Evolutionary conservation across 2,113 vertebrate genomes (phyloP).

Genomic region (Ictidomys tridecemlineatus): DNA sequence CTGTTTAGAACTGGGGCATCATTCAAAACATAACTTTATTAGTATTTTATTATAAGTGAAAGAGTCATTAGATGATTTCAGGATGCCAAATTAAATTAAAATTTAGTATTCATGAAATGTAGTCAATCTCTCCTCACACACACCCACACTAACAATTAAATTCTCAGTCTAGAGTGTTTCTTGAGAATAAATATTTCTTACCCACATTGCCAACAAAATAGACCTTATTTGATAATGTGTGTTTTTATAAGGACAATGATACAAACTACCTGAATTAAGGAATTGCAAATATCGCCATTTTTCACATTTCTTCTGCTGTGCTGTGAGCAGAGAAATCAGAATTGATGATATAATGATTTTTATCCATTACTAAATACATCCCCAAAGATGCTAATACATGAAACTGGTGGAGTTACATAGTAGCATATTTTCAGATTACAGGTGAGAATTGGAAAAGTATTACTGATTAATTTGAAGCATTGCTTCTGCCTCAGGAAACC

Average conservation of each 20-base stretch:
- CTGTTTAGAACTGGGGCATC: neutral
- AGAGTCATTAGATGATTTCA: neutral
- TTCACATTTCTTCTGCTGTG: neutral
- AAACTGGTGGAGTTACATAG: neutral
- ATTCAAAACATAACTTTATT: neutral
- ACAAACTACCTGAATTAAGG: slow-evolving; percentile 8
- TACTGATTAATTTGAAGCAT: neutral
- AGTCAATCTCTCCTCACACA: neutral
- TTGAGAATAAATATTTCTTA: neutral
- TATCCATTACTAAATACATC: neutral
- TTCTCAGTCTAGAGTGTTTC: neutral
- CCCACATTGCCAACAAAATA: neutral
- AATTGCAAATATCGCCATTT: neutral
- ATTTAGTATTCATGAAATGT: neutral
- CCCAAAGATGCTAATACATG: neutral
- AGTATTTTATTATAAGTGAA: neutral
- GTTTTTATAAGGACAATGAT: neutral
- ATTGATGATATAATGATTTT: slow-evolving; percentile 27
- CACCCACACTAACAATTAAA: neutral
- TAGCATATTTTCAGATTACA: neutral
- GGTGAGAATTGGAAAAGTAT: neutral
- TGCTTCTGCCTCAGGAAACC: neutral
- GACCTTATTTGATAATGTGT: slow-evolving; percentile 27
- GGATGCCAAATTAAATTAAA: neutral
- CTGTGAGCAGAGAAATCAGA: neutral